Conservation (phyloP, 1,140 invertebrate genomes). For the Theocolax elegans region DNA sequence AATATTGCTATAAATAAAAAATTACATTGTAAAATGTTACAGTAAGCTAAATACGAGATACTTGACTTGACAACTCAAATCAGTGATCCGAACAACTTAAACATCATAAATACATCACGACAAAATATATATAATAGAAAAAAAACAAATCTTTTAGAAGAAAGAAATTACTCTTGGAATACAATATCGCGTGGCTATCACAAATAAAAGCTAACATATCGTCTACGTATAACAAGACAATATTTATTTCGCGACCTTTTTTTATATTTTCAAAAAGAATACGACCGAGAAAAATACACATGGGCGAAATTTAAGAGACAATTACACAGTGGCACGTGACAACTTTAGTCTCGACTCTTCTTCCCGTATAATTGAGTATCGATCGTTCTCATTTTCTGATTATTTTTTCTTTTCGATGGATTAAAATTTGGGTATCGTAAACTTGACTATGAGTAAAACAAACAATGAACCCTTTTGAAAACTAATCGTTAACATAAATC, state of each 20-base stretch:
- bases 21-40: too few species aligned
- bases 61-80: too few species aligned
- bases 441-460: conserved; percentile 14
- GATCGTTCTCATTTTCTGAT: neutral
- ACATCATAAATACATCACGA: too few species aligned
- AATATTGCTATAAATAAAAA: too few species aligned
- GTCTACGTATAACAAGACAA: neutral
- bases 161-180: neutral
- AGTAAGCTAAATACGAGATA: too few species aligned
- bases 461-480: too few species aligned
- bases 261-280: too few species aligned
- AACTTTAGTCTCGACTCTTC: neutral
- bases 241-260: conserved; percentile 22
- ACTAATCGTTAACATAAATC: too few species aligned
- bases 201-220: conserved; percentile 22
- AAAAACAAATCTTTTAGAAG: neutral
- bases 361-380: conserved; percentile 13
- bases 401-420: neutral
- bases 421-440: neutral
- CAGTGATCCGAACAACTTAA: too few species aligned
- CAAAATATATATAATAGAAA: neutral
- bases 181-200: conserved; percentile 21
- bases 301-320: neutral
- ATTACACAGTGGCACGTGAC: neutral
- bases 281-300: neutral